Percentiles rank a stretch among this genome's conserved stretches.
These are phyloP conservation scores for Phortica okadai DNA, from an alignment of 2,888 invertebrate genomes.

Conservation along the genomic window DNA sequence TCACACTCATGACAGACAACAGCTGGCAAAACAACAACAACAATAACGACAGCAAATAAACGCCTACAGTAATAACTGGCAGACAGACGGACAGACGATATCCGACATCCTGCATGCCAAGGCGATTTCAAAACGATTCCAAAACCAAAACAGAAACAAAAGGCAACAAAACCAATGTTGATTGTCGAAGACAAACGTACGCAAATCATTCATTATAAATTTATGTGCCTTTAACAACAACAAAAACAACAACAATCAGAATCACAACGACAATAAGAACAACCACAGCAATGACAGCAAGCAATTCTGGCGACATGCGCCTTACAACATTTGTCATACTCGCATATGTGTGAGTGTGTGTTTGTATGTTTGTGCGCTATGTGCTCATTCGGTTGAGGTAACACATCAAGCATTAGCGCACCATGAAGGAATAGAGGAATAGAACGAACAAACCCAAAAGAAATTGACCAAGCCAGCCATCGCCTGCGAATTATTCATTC, in stretches of 20 bases:
- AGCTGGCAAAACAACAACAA: not conserved
- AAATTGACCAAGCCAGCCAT: not conserved
- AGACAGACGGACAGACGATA: not conserved
- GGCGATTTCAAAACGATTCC: not conserved
- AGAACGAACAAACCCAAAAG: not conserved
- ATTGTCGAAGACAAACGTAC: not conserved
- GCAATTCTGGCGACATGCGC: conserved; percentile 2
- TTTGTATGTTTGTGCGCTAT: not conserved
- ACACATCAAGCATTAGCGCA: too few relatives aligned
- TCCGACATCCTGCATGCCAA: conserved; percentile 24
- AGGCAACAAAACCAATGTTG: not conserved
- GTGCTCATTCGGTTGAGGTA: too few relatives aligned
- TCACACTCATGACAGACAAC: too few relatives aligned
- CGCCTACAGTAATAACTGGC: conserved; percentile 7
- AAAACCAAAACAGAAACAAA: not conserved
- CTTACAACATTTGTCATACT: conserved; percentile 24
- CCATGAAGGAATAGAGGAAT: too few relatives aligned
- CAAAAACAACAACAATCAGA: not conserved
- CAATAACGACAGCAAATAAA: not conserved
- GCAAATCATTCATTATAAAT: conserved; percentile 34
- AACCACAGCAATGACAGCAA: not conserved
- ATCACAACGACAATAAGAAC: not conserved
- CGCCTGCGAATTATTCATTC: too few relatives aligned
- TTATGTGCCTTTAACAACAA: conserved; percentile 5
- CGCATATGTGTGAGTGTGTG: not conserved